Conservation (phyloP, 2,113 vertebrate species). For the Spizaetus ornatus region DNA sequence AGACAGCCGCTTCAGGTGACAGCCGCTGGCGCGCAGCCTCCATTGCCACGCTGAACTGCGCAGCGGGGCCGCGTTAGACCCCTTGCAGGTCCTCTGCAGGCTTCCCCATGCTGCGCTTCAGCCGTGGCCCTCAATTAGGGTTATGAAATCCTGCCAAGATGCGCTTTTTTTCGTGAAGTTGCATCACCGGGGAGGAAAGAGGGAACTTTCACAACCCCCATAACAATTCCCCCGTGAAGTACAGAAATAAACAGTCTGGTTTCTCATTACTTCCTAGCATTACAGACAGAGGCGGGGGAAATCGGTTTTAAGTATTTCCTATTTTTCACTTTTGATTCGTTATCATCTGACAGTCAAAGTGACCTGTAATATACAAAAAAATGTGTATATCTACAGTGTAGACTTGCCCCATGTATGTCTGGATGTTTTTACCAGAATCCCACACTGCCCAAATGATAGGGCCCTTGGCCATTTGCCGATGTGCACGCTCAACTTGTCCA, state of each 20-base stretch:
- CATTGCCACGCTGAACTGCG: rapidly evolving
- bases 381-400: rapidly evolving
- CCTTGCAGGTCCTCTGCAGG: too few relatives aligned
- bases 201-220: not conserved
- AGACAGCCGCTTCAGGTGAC: not conserved
- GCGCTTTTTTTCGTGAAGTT: not conserved
- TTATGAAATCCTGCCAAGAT: not conserved
- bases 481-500: rapidly evolving
- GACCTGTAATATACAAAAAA: not conserved
- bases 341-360: not conserved
- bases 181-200: not conserved
- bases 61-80: rapidly evolving
- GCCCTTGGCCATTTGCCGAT: not conserved
- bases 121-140: rapidly evolving
- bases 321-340: not conserved
- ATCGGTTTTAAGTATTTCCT: not conserved
- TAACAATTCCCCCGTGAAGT: not conserved
- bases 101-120: rapidly evolving
- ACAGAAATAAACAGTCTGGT: not conserved
- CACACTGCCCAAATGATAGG: not conserved
- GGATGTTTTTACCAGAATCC: not conserved
- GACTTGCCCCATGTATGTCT: not conserved
- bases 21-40: rapidly evolving
- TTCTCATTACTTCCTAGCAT: not conserved
- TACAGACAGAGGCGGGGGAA: not conserved